phyloP scores from a whole-genome alignment of 2,797 vertebrate genomes.

The Siniperca scherzeri region DNA sequence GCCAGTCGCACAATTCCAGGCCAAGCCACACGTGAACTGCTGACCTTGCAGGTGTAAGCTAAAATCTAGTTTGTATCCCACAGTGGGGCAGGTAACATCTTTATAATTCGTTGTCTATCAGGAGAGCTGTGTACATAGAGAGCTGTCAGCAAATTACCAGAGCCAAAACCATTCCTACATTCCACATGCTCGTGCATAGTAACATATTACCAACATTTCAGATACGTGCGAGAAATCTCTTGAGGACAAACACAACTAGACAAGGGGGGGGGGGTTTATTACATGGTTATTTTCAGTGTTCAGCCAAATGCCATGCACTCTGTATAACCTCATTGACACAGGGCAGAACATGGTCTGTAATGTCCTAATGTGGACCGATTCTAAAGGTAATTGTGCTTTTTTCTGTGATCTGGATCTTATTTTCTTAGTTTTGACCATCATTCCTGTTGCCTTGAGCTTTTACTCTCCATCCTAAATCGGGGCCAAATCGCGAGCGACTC shows the following conservation, averaged over 20 bases:
- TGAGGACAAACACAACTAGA: slow-evolving; percentile 58
- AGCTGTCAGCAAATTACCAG: slow-evolving; percentile 67
- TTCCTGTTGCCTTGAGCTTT: neutral
- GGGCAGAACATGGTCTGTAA: slow-evolving; percentile 1
- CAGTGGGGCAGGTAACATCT: slow-evolving; percentile 52
- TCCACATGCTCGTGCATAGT: slow-evolving; percentile 73
- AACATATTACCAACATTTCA: slow-evolving; percentile 74
- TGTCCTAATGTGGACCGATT: neutral
- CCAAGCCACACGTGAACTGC: slow-evolving; percentile 60
- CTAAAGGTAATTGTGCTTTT: neutral
- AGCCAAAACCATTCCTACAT: slow-evolving; percentile 77
- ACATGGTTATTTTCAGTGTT: slow-evolving; percentile 55
- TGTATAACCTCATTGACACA: slow-evolving; percentile 28
- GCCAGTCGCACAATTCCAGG: slow-evolving; percentile 29
- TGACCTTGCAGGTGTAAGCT: slow-evolving; percentile 68
- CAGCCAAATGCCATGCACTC: slow-evolving; percentile 61
- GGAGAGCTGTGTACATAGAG: slow-evolving; percentile 47
- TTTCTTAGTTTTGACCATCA: neutral
- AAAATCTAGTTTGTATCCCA: slow-evolving; percentile 37
- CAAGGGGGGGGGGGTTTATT: slow-evolving; percentile 39
- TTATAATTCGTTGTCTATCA: slow-evolving; percentile 39
- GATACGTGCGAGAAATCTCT: slow-evolving; percentile 73
- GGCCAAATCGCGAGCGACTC: neutral
- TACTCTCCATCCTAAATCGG: neutral
- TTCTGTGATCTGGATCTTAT: neutral